Evolutionary conservation across 2,113 vertebrate genomes (phyloP), one percentile per base, ranked within the genome.

Genomic region (Urocolius indicus): DNA sequence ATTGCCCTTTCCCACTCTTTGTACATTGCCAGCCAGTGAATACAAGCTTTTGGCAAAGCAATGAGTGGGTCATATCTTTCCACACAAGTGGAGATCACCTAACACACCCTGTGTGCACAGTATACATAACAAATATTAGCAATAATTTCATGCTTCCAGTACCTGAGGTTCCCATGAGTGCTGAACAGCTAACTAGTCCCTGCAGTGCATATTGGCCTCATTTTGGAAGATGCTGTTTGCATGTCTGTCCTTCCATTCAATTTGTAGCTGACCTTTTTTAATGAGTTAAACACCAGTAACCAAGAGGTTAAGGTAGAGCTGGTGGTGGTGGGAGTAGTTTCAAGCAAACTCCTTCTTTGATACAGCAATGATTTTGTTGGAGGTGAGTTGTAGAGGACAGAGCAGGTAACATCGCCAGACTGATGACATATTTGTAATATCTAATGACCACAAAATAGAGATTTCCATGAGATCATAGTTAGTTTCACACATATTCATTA

Each of bases 401-500:
- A 75, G 65, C 36, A 91, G 45, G 55, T 78, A 93, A 69, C 61
- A 62, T 20, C 68, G 32, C 46, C 92, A 95, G 77, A 66, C 16
- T 73, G 81, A 93, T 83, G 89, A 90, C 81, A 95, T 71, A 43
- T 71, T 92, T 72, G 27, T 90, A 93, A 69, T 45, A 80, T 45
- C 63, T 93, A 87, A 86, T 72, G 84, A 54, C 63, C 63, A 96
- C 59, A 87, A 78, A 95, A 75, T 14, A 94, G 72, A 93, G n/a
- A 87, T 94, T 84, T 96, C 75, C 54, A 79, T 88, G 81, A 94
- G 89, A 91, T 87, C 79, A 90, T 61, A 91, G 74, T 63, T 91
- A 83, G 78, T 95, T 90, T 94, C 90, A 91, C 86, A 93, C 73
- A 76, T 96, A 93, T 80, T 93, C 59, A 94, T 96, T 96, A 94